Evolutionary conservation across 2,888 invertebrate species (phyloP).

Genomic region (Parascotia fuliginaria): DNA sequence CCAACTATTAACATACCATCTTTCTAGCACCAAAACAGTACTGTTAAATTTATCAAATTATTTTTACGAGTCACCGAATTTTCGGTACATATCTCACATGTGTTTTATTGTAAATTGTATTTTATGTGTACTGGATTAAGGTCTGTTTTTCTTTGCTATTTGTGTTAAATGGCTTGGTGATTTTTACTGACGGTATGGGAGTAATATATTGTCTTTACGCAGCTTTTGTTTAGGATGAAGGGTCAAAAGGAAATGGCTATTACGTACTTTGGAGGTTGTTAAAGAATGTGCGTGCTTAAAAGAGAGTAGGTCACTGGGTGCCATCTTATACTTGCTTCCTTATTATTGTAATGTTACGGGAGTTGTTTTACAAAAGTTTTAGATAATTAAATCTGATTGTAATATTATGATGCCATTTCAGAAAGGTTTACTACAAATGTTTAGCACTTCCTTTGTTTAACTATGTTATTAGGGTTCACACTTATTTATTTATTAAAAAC

Average conservation of each 20-base stretch:
- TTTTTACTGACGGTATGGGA: conserved; percentile 20
- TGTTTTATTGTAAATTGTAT: conserved; percentile 16
- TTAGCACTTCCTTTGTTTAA: too few species aligned
- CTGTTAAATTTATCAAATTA: conserved; percentile 27
- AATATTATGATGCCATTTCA: too few species aligned
- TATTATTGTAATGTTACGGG: not conserved
- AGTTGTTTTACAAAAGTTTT: too few species aligned
- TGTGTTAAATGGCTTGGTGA: conserved; percentile 27
- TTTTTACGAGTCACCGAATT: conserved; percentile 9
- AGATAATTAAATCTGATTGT: too few species aligned
- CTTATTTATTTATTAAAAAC: too few species aligned
- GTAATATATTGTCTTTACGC: conserved; percentile 29
- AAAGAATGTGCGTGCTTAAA: conserved; percentile 7
- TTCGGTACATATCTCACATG: conserved; percentile 12
- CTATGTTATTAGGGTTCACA: too few species aligned
- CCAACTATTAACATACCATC: not conserved
- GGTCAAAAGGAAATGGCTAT: conserved; percentile 11
- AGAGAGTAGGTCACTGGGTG: conserved; percentile 1
- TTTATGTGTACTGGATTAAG: conserved; percentile 16
- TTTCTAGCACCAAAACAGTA: not conserved
- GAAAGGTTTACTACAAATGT: too few species aligned
- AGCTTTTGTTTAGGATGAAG: conserved; percentile 15
- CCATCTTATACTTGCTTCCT: not conserved
- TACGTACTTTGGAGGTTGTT: not conserved
- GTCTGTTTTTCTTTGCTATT: conserved; percentile 24